Evolutionary conservation across 2,888 invertebrate species (phyloP).

Genomic region (Drosophila siamana): DNA sequence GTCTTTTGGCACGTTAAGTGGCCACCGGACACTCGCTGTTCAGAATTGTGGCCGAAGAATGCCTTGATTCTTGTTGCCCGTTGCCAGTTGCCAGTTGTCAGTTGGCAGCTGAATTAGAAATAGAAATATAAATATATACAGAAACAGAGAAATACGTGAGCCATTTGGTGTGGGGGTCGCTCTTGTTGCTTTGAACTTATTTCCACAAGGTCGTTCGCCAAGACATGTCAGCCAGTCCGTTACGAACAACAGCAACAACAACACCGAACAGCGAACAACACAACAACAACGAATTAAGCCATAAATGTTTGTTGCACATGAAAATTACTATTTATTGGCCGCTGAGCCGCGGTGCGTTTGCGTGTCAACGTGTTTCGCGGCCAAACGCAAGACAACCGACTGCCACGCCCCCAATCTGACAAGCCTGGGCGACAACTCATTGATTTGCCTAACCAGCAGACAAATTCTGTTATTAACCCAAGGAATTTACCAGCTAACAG

Average conservation of each 20-base stretch:
- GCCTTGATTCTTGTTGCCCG: slow-evolving; percentile 62
- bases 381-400: slow-evolving; percentile 35
- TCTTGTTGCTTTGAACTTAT: slow-evolving; percentile 81
- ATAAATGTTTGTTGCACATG: slow-evolving; percentile 80
- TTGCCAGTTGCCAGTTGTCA: slow-evolving; percentile 38
- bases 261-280: slow-evolving; percentile 3
- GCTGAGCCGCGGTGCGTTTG: slow-evolving; percentile 45
- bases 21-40: slow-evolving; percentile 55
- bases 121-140: slow-evolving; percentile 24
- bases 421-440: slow-evolving; percentile 36
- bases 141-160: slow-evolving; percentile 61
- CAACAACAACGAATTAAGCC: slow-evolving; percentile 70
- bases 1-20: slow-evolving; percentile 60
- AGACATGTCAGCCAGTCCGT: slow-evolving; percentile 57
- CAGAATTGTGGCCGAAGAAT: slow-evolving; percentile 71
- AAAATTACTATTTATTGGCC: slow-evolving; percentile 59
- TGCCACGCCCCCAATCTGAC: slow-evolving; percentile 55
- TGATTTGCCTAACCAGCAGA: slow-evolving; percentile 41
- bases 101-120: slow-evolving; percentile 60
- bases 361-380: slow-evolving; percentile 78
- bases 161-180: slow-evolving; percentile 74
- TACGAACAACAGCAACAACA: slow-evolving; percentile 41
- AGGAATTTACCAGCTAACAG: neutral
- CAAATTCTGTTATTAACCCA: slow-evolving; percentile 3
- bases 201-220: slow-evolving; percentile 74